Evolutionary conservation across 2,113 vertebrate species (phyloP).

Genomic region (Hyperoodon ampullatus): DNA sequence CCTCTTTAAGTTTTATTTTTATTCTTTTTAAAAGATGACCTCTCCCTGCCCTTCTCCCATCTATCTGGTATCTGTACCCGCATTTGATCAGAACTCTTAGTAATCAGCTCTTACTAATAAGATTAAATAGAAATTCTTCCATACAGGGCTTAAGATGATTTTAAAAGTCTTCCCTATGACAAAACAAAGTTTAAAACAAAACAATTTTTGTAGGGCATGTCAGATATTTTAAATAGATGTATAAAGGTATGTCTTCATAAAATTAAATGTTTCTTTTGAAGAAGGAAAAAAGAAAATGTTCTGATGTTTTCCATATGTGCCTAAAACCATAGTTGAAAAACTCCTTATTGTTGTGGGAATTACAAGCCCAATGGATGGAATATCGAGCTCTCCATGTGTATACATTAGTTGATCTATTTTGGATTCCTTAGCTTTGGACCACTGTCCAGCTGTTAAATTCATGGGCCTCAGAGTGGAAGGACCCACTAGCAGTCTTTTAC

Average conservation of each 20-base stretch:
- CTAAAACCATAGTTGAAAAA: neutral
- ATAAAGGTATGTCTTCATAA: constrained; percentile 33
- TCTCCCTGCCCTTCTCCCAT: neutral
- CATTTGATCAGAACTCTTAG: neutral
- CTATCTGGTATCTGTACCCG: neutral
- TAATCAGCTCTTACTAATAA: neutral
- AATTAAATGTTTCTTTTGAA: constrained; percentile 50
- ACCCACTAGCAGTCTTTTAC: neutral
- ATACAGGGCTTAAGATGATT: neutral
- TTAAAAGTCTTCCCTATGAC: neutral
- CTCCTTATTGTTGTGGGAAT: neutral
- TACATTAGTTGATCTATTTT: neutral
- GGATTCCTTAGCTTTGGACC: neutral
- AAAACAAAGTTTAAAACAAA: constrained; percentile 35
- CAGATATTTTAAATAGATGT: neutral
- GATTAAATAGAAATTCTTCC: constrained; percentile 37
- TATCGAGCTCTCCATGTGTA: neutral
- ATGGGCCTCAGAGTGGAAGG: neutral
- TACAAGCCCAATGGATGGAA: neutral
- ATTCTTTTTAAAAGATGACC: neutral
- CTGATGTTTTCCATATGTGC: neutral
- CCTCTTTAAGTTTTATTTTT: neutral
- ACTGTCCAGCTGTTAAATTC: neutral
- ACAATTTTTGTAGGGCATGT: neutral
- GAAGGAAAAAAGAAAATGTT: neutral